phyloP scores from a whole-genome alignment of 2,113 vertebrate species.

The Centropus bengalensis region DNA sequence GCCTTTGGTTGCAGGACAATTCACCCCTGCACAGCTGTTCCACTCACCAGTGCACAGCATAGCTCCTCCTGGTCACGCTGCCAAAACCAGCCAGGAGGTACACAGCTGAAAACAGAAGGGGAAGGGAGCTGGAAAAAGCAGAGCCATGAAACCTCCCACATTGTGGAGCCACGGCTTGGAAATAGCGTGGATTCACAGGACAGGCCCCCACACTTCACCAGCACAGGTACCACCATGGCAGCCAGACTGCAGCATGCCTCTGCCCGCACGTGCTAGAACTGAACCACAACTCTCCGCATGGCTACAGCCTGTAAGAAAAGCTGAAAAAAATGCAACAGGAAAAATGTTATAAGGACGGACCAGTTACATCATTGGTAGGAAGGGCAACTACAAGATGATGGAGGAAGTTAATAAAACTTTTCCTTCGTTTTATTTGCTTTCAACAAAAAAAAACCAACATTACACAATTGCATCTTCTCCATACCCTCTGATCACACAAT shows the following conservation, averaged over 20 bases:
- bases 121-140: not conserved
- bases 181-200: not conserved
- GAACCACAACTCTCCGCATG: not conserved
- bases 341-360: not conserved
- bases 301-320: not conserved
- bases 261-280: not conserved
- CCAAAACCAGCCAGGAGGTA: not conserved
- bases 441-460: not conserved
- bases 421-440: not conserved
- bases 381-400: not conserved
- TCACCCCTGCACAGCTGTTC: not conserved
- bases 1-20: fast-evolving
- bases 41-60: not conserved
- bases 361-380: not conserved
- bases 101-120: not conserved
- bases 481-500: not conserved
- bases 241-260: not conserved
- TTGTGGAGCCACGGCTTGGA: fast-evolving
- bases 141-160: not conserved
- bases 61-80: not conserved
- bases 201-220: not conserved
- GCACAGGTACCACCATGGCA: not conserved
- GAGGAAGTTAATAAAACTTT: not conserved
- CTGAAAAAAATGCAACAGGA: not conserved
- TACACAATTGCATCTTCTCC: not conserved